These are phyloP conservation scores for Lepidurus arcticus DNA, from an alignment of 1,140 invertebrate species.

Conservation along the genomic window DNA sequence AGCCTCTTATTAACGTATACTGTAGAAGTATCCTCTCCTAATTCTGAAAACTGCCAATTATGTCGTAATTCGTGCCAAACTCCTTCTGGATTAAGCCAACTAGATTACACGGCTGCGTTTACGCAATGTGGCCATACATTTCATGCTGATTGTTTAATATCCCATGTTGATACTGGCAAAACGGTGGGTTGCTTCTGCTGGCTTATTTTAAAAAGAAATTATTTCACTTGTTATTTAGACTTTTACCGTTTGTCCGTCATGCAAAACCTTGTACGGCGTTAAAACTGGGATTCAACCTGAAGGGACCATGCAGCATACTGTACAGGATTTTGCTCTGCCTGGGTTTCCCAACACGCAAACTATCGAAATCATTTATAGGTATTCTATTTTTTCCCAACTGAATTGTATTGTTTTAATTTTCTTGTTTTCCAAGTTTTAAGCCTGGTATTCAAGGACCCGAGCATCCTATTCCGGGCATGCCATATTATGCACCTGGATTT, in stretches of 20 bases:
- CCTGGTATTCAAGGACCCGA: constrained; percentile 74
- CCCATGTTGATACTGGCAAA: neutral
- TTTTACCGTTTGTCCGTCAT: constrained; percentile 60
- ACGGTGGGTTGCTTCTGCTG: neutral
- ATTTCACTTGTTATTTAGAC: neutral
- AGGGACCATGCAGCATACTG: constrained; percentile 75
- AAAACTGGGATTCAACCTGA: constrained; percentile 76
- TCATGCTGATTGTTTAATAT: constrained; percentile 12
- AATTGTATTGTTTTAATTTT: neutral
- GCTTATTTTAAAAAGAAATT: neutral
- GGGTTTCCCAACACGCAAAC: constrained; percentile 61
- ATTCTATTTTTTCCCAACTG: constrained; percentile 42
- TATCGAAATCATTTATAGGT: constrained; percentile 81
- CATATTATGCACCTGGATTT: constrained; percentile 79
- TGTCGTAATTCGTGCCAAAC: neutral
- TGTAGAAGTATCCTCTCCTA: neutral
- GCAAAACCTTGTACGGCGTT: constrained; percentile 75
- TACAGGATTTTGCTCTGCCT: constrained; percentile 63
- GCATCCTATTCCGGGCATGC: constrained; percentile 72
- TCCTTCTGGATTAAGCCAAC: neutral
- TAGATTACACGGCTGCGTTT: neutral
- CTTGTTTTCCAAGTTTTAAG: constrained; percentile 58
- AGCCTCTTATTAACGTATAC: neutral
- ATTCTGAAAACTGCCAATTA: constrained; percentile 3
- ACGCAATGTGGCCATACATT: constrained; percentile 1